Percentiles rank a stretch among this genome's conserved stretches.
These are phyloP conservation scores for Tholera decimalis DNA, from an alignment of 2,888 invertebrate species.

Conservation along the genomic window DNA sequence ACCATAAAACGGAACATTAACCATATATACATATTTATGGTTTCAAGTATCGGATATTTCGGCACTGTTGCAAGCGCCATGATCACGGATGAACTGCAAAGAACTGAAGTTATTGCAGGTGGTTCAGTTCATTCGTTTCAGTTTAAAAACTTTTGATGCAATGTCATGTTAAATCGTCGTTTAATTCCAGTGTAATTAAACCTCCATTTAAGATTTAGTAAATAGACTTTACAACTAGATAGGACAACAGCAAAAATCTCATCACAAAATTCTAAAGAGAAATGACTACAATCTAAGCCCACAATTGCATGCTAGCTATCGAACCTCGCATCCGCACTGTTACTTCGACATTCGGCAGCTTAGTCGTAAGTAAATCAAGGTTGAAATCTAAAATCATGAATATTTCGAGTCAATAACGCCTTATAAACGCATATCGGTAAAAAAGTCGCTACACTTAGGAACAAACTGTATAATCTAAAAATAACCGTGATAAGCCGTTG, in stretches of 20 bases:
- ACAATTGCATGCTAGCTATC: background rate
- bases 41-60: no score
- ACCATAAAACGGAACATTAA: no score
- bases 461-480: slow-evolving; percentile 13
- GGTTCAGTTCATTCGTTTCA: no score
- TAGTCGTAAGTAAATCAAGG: slow-evolving; percentile 9
- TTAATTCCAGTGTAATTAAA: background rate
- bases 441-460: slow-evolving; percentile 3
- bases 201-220: background rate
- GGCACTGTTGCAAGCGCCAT: no score
- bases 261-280: background rate
- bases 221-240: background rate
- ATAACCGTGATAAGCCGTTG: background rate
- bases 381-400: slow-evolving; percentile 8
- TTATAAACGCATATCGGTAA: background rate
- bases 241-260: background rate
- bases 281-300: no score
- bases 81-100: no score
- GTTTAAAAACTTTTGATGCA: no score
- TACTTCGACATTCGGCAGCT: slow-evolving; percentile 1
- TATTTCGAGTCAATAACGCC: background rate
- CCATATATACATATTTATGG: no score
- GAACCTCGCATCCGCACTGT: background rate
- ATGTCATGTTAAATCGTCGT: background rate
- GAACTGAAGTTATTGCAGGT: no score